A percentile compares a stretch with the other conserved stretches of the same genome.
Conservation (phyloP, 2,888 invertebrate species). For the Iselma pallidipennis region DNA sequence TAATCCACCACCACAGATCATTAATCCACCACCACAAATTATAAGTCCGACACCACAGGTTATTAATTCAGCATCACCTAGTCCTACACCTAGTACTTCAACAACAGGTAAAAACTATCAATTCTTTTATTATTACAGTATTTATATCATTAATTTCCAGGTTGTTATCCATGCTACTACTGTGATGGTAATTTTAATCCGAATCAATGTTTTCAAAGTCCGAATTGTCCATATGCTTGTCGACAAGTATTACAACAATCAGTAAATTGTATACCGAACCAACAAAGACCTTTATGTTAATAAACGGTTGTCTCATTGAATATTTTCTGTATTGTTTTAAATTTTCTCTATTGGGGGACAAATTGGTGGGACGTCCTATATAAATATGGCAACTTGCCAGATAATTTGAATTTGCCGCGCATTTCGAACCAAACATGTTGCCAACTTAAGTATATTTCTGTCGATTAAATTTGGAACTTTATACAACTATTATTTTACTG, state of each 20-base stretch:
- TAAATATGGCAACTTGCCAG: neutral
- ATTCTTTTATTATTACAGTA: neutral
- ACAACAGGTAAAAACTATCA: neutral
- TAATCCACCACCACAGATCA: neutral
- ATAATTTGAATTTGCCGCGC: neutral
- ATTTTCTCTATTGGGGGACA: neutral
- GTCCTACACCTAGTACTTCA: neutral
- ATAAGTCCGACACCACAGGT: neutral
- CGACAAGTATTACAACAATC: slow-evolving; percentile 1
- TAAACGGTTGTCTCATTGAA: neutral
- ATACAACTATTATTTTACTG: too few relatives aligned
- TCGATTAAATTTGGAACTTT: neutral
- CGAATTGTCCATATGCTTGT: neutral
- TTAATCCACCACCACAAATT: neutral
- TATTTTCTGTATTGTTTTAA: neutral
- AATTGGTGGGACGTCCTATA: neutral
- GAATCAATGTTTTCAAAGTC: neutral
- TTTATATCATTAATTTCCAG: neutral
- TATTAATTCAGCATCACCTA: too few relatives aligned
- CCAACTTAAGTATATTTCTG: neutral
- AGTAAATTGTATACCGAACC: neutral
- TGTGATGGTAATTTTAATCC: neutral
- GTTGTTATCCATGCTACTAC: neutral
- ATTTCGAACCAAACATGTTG: neutral
- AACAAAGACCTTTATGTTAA: neutral